These are phyloP conservation scores for Poeciliopsis prolifica DNA, from an alignment of 2,113 vertebrate species.

Conservation along the genomic window DNA sequence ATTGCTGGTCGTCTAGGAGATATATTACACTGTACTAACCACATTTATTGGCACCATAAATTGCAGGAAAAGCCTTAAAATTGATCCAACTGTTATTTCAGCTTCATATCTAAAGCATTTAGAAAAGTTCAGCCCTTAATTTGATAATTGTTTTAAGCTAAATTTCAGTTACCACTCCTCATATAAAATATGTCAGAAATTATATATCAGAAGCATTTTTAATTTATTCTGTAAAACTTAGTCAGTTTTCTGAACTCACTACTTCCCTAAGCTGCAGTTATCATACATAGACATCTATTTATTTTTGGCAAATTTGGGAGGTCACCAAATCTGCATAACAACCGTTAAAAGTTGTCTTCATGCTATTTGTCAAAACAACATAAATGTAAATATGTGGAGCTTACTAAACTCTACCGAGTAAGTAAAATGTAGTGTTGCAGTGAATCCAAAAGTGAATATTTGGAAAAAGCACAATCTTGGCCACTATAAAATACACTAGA, in stretches of 20 bases:
- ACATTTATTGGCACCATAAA: slow-evolving; percentile 1
- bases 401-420: not conserved
- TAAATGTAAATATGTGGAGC: not conserved
- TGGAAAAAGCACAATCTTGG: not conserved
- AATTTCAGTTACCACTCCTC: not conserved
- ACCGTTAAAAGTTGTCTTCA: not conserved
- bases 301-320: not conserved
- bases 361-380: not conserved
- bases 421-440: not conserved
- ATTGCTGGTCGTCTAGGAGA: not conserved
- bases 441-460: not conserved
- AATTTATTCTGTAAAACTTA: not conserved
- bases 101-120: not conserved
- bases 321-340: not conserved
- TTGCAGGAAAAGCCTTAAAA: not conserved
- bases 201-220: not conserved
- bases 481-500: no score
- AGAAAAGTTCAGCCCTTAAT: not conserved
- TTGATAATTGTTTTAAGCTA: not conserved
- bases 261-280: not conserved
- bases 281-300: no score
- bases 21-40: not conserved
- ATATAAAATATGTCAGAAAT: not conserved
- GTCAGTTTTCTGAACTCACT: not conserved
- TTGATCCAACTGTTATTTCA: not conserved